Conservation (phyloP, 2,888 invertebrate species). For the Nineta flava region DNA sequence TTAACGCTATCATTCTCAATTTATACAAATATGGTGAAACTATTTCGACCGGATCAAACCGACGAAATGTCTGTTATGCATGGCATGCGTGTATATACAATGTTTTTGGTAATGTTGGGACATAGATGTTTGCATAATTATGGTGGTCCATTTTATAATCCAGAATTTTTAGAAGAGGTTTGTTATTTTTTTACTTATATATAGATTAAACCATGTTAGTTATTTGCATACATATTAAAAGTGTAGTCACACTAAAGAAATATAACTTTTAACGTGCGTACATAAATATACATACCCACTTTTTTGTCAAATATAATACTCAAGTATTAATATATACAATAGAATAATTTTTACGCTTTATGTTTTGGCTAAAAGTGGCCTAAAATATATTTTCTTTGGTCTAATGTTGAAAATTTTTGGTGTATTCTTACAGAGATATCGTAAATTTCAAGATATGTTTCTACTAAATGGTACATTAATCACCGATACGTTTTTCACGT, state of each 20-base stretch:
- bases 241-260: too few species aligned
- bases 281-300: too few species aligned
- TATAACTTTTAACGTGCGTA: too few species aligned
- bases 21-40: background rate
- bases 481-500: slow-evolving; percentile 36
- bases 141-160: slow-evolving; percentile 1
- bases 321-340: too few species aligned
- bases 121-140: slow-evolving; percentile 1
- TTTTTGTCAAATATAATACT: too few species aligned
- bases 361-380: too few species aligned
- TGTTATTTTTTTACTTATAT: too few species aligned
- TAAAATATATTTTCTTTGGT: too few species aligned
- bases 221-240: slow-evolving; percentile 6
- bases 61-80: background rate
- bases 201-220: background rate
- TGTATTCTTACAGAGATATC: slow-evolving; percentile 5
- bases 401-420: too few species aligned
- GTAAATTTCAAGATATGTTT: slow-evolving; percentile 16
- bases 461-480: slow-evolving; percentile 34
- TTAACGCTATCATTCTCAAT: slow-evolving; percentile 14
- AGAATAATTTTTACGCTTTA: too few species aligned
- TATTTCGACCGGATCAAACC: slow-evolving; percentile 4
- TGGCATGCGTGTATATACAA: background rate
- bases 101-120: background rate
- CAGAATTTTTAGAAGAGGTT: slow-evolving; percentile 1